Conservation (phyloP, 2,113 vertebrate species). For the Rostratula benghalensis region DNA sequence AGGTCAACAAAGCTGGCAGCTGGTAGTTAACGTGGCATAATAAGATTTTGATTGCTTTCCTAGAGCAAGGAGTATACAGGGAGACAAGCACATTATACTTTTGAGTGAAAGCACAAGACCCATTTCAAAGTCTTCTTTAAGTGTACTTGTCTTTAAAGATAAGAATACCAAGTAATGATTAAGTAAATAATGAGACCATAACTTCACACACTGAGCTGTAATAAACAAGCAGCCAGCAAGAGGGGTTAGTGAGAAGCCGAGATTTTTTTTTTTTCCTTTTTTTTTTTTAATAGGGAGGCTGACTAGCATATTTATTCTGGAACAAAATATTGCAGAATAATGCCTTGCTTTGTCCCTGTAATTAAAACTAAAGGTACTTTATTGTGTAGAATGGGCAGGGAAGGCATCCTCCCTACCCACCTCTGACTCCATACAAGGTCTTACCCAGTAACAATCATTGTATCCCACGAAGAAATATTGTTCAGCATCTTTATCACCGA, state of each 20-base stretch:
- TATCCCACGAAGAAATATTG: not conserved
- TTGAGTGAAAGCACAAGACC: not conserved
- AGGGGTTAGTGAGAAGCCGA: not conserved
- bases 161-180: not conserved
- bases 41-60: conserved; percentile 59
- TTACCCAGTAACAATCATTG: not conserved
- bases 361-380: not conserved
- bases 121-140: conserved; percentile 26
- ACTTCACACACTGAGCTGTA: not conserved
- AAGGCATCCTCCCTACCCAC: not conserved
- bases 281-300: not conserved
- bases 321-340: not conserved
- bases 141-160: not conserved
- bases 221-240: not conserved
- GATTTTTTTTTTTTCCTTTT: too few relatives aligned
- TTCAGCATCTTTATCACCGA: not conserved
- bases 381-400: not conserved
- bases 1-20: conserved; percentile 48
- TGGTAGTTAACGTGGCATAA: conserved; percentile 48
- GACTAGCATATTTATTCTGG: not conserved
- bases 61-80: not conserved
- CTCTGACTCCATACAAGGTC: not conserved
- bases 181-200: conserved; percentile 6
- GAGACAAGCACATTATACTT: not conserved
- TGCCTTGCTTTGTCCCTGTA: not conserved